phyloP scores from a whole-genome alignment of 2,888 invertebrate species.

The Melieria crassipennis region DNA sequence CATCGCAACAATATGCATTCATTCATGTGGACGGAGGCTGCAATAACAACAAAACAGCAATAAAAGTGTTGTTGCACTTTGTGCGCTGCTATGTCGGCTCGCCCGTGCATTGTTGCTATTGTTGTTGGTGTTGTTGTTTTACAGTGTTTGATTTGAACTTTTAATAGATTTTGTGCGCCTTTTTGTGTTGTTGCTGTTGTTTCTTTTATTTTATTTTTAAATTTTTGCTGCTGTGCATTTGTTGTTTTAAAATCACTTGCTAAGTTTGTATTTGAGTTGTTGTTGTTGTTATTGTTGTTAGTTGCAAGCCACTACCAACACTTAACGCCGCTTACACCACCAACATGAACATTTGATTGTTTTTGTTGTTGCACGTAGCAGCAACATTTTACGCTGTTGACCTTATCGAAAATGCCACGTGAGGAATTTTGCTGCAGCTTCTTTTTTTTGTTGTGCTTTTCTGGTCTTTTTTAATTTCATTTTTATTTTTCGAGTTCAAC shows the following conservation, averaged over 20 bases:
- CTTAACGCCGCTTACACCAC: neutral
- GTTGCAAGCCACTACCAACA: neutral
- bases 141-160: no score
- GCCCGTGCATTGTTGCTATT: no score
- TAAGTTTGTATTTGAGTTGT: constrained; percentile 3
- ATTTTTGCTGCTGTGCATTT: neutral
- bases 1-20: no score
- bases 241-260: neutral
- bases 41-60: no score
- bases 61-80: no score
- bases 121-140: no score
- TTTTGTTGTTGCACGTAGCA: neutral
- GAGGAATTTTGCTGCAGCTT: neutral
- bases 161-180: neutral
- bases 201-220: neutral
- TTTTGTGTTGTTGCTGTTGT: neutral
- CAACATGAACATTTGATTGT: neutral
- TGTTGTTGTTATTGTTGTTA: constrained; percentile 14
- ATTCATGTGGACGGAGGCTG: no score
- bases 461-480: no score
- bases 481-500: no score
- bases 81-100: no score
- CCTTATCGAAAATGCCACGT: constrained; percentile 44
- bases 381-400: constrained; percentile 31
- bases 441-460: constrained; percentile 7